Base-by-base conservation (phyloP, 2,797 vertebrate species). In the Thaleichthys pacificus region DNA sequence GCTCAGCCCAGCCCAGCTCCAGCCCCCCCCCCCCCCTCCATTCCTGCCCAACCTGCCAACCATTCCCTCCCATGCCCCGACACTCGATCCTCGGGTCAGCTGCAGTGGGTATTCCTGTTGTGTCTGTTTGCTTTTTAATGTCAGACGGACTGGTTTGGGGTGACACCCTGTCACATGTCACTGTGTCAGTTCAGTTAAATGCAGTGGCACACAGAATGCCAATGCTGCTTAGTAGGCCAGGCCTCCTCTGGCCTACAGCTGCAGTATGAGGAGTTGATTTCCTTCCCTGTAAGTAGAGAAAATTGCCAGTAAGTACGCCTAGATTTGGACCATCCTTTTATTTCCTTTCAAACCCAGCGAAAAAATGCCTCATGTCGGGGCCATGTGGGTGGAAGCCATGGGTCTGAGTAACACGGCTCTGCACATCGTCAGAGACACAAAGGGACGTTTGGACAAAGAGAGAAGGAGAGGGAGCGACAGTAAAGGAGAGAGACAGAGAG, bases 61-160 rank as follows among this genome's bases (percentile, higher is more conserved):
- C 75, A 61, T 76, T 32, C 70, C 49, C 69, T 60, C 67, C 54
- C 1, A 22, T 5, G 63, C 66, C 66, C 75, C 85, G 91, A 92
- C 88, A 93, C 84, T 89, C 87, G 92, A 93, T 92, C 90, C 85
- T 77, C 66, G 89, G 87, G 91, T 93, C 91, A 92, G 91, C 91
- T 93, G 92, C 75, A 74, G 65, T 28, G 70, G 87, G 85, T 90
- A 91, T 91, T 89, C 90, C 88, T 90, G 89, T 86, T 84, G 86
- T 82, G 74, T 84, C 73, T 82, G 68, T 79, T 61, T 82, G 72
- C 81, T 82, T 88, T 86, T 90, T 86, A 83, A 86, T 90, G 89
- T 88, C 79, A 84, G 88, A 86, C 86, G 79, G 76, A 78, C 77
- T 84, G 82, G 78, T 88, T 85, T 85, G 82, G 81, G 81, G 83